Evolutionary conservation across 1,140 invertebrate genomes (phyloP).

Genomic region (Hydropsyche tenuis): DNA sequence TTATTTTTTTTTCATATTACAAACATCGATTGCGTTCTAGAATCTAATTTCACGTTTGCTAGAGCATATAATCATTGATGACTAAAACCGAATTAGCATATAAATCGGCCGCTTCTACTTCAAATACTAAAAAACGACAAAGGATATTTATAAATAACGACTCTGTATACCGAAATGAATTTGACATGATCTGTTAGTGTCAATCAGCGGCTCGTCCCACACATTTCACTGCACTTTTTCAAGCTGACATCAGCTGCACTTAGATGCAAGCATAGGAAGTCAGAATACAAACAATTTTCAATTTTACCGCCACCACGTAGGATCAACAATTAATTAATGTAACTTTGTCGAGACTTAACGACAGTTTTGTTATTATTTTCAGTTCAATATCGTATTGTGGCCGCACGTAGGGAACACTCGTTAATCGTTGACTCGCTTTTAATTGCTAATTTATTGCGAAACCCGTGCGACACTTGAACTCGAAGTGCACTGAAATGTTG

Average conservation of each 20-base stretch:
- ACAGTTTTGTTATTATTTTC: slow-evolving; percentile 23
- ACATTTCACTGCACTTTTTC: not conserved
- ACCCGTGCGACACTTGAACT: not conserved
- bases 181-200: slow-evolving; percentile 20
- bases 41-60: not conserved
- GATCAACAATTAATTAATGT: not conserved
- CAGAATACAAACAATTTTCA: not conserved
- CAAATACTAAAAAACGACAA: not conserved
- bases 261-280: not conserved
- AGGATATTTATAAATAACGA: too few relatives aligned
- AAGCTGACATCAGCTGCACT: slow-evolving; percentile 30
- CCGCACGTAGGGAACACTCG: not conserved
- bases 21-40: too few relatives aligned
- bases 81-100: not conserved
- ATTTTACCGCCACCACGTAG: not conserved
- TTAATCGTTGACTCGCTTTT: slow-evolving; percentile 26
- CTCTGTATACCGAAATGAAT: not conserved
- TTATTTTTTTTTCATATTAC: too few relatives aligned
- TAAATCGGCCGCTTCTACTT: not conserved
- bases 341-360: too few relatives aligned
- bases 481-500: not conserved
- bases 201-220: slow-evolving; percentile 12
- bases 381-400: slow-evolving; percentile 8
- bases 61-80: not conserved
- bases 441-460: slow-evolving; percentile 23